Evolutionary conservation across 2,797 vertebrate species (phyloP).

Genomic region (Xenopus petersii): DNA sequence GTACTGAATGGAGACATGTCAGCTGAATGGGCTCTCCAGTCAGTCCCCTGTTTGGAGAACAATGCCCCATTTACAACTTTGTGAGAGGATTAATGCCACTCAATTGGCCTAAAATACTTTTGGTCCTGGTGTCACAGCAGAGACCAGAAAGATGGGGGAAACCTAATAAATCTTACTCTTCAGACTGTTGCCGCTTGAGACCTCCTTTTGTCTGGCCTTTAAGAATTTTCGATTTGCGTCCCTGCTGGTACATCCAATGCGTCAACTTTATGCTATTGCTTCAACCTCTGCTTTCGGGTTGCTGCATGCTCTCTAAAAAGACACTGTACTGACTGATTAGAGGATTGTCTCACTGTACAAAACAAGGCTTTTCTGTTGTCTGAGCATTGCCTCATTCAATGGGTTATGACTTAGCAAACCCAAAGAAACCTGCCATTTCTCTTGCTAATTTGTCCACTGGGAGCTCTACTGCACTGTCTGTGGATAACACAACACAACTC

Average conservation of each 20-base stretch:
- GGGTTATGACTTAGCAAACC: too few species aligned
- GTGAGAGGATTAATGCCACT: conserved; percentile 41
- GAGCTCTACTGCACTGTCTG: too few species aligned
- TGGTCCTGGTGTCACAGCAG: conserved; percentile 13
- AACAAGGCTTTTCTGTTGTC: too few species aligned
- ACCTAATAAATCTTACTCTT: conserved; percentile 7
- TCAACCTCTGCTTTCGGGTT: too few species aligned
- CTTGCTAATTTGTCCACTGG: too few species aligned
- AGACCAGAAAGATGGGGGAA: conserved; percentile 13
- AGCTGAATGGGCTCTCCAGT: conserved; percentile 28
- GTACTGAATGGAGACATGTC: conserved; percentile 27
- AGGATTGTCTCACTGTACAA: too few species aligned
- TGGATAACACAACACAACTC: too few species aligned
- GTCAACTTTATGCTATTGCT: background rate
- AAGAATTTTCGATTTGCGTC: background rate
- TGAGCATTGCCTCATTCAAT: too few species aligned
- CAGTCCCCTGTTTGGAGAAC: conserved; percentile 27
- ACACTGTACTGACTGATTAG: too few species aligned
- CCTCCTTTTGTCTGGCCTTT: background rate
- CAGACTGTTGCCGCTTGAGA: background rate
- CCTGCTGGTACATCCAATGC: background rate
- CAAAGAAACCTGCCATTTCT: too few species aligned
- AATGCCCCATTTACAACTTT: conserved; percentile 40
- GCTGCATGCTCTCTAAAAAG: too few species aligned
- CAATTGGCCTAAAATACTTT: conserved; percentile 32